Evolutionary conservation across 2,113 vertebrate species (phyloP).

Genomic region (Catharus minimus): DNA sequence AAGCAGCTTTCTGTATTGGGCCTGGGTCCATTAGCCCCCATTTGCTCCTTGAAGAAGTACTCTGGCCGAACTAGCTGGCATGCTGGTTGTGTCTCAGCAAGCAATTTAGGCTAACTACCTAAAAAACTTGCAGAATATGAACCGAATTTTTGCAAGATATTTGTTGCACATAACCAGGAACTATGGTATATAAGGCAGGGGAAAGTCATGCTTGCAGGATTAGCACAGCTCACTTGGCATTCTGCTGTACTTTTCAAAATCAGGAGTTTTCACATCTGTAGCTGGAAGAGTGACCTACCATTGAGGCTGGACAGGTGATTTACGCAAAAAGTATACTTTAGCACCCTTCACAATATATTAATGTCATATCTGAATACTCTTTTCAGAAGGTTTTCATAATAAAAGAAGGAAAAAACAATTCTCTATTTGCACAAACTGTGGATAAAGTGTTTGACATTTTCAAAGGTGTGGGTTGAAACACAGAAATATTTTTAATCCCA

Average conservation of each 20-base stretch:
- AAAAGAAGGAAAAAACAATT: background rate
- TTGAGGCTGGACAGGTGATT: background rate
- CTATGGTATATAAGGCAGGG: background rate
- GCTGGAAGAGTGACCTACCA: background rate
- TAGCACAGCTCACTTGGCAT: background rate
- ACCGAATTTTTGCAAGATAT: background rate
- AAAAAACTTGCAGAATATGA: background rate
- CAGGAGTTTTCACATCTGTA: background rate
- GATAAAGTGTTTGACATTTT: slow-evolving; percentile 31
- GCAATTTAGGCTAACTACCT: background rate
- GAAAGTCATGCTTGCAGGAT: background rate
- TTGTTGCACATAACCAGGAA: background rate
- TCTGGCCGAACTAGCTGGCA: background rate
- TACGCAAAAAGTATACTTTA: slow-evolving; percentile 4
- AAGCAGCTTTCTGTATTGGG: background rate
- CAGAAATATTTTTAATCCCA: slow-evolving; percentile 43
- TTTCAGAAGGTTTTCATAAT: slow-evolving; percentile 6
- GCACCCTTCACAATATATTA: slow-evolving; percentile 4
- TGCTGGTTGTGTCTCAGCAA: background rate
- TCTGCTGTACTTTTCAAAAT: background rate
- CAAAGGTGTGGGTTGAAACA: slow-evolving; percentile 22
- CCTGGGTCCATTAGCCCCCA: background rate
- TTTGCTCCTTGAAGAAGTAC: background rate
- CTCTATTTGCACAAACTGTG: background rate
- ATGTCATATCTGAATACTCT: slow-evolving; percentile 9